phyloP scores from a whole-genome alignment of 1,140 invertebrate species.

The Andrena cerasifolii region DNA sequence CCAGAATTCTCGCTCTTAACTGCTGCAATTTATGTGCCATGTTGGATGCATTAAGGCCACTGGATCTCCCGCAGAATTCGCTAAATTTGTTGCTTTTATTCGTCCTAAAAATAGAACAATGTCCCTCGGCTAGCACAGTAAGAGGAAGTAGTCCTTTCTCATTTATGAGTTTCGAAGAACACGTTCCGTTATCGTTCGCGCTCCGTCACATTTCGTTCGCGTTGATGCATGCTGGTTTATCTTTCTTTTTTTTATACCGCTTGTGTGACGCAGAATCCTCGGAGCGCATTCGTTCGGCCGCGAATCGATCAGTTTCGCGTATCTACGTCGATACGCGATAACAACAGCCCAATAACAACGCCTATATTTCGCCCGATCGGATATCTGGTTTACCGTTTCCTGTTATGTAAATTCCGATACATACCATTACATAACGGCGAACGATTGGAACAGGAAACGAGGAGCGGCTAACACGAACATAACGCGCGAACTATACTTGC shows the following conservation, averaged over 20 bases:
- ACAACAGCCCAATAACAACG: slow-evolving; percentile 18
- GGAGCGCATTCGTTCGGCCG: neutral
- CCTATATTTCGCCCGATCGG: slow-evolving; percentile 6
- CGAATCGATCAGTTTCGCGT: neutral
- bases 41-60: too few relatives aligned
- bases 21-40: too few relatives aligned
- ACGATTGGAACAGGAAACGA: slow-evolving; percentile 51
- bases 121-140: too few relatives aligned
- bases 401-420: slow-evolving; percentile 66
- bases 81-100: too few relatives aligned
- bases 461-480: slow-evolving; percentile 44
- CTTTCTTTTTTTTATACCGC: neutral
- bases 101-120: too few relatives aligned
- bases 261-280: neutral
- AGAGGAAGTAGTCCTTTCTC: too few relatives aligned
- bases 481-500: neutral
- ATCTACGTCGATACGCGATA: slow-evolving; percentile 12
- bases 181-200: too few relatives aligned
- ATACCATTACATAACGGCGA: slow-evolving; percentile 62
- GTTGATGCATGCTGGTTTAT: too few relatives aligned
- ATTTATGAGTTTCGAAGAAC: too few relatives aligned
- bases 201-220: too few relatives aligned
- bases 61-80: too few relatives aligned
- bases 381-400: slow-evolving; percentile 49
- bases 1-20: too few relatives aligned